Base-by-base conservation (phyloP, 1,140 invertebrate species). In the Vollenhovia emeryi region DNA sequence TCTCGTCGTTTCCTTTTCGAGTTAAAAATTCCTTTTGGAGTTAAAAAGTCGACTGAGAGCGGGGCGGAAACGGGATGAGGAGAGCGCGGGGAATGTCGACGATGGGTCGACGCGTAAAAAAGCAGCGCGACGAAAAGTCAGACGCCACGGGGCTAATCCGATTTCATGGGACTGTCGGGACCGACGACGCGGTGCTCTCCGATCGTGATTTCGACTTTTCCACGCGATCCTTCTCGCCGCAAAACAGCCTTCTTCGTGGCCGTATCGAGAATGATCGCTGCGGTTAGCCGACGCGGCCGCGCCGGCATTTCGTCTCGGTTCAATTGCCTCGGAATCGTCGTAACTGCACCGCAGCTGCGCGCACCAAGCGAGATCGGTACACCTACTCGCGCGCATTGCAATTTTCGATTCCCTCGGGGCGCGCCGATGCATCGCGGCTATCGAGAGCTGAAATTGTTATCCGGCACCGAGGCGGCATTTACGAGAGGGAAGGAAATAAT, bases 251-350 rank as follows among this genome's bases (percentile, higher is more conserved):
- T 76, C 74, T n/a, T 62, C 74, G 69, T 30, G 55, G 59, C 40
- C 73, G 45, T 85, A 64, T 86, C 50, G 60, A 71, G 74, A 90
- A 90, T 89, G 87, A 89, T 87, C 71, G 52, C 57, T 78, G 86
- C 57, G 87, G 87, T 90, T 82, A 80, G 74, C 80, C 60, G 55
- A 4, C 40, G 40, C 73, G 73, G 64, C 52, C 55, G 30, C 50
- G 33, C n/a, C 36, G 59, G 40, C 27, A 50, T 66, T 84, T 68
- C 36, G 82, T 86, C 57, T 87, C 52, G 76, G 60, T 75, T 80
- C 84, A 73, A 90, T 89, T 82, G 78, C 55, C 59, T 55, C 59
- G 78, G 48, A 71, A 80, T 79, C 76, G 62, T 27, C 69, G 43
- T 45, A 55, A 79, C 62, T n/a, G n/a, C 36, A 68, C 18, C 33